phyloP scores from a whole-genome alignment of 2,888 invertebrate species.

The Shargacucullia verbasci region DNA sequence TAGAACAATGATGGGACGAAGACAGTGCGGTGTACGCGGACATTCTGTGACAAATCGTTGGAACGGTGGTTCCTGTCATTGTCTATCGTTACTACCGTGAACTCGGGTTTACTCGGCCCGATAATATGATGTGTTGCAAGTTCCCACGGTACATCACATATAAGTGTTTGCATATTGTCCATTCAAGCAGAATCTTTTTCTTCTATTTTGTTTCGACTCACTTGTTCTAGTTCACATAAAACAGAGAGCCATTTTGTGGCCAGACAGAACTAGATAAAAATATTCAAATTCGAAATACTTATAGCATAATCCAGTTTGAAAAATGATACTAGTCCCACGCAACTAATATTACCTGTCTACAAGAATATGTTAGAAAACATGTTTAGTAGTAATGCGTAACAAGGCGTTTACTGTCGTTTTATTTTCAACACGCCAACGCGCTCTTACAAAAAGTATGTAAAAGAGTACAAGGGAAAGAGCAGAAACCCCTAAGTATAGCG shows the following conservation, averaged over 20 bases:
- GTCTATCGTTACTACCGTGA: constrained; percentile 72
- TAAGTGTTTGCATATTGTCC: constrained; percentile 48
- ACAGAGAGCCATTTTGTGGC: background rate
- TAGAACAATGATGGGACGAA: constrained; percentile 63
- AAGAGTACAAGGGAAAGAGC: constrained; percentile 53
- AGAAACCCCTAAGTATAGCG: constrained; percentile 64
- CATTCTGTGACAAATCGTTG: constrained; percentile 72
- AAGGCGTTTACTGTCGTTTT: constrained; percentile 56
- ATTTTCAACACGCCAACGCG: constrained; percentile 56
- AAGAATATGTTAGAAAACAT: background rate
- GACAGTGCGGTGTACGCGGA: constrained; percentile 65
- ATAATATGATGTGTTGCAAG: constrained; percentile 57
- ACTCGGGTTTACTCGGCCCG: constrained; percentile 64
- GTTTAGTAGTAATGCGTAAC: constrained; percentile 25
- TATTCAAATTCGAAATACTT: too few relatives aligned
- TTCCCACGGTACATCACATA: constrained; percentile 68
- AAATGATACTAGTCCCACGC: too few relatives aligned
- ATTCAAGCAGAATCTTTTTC: constrained; percentile 36
- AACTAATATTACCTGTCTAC: background rate
- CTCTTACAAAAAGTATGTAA: constrained; percentile 62
- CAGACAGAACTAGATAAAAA: too few relatives aligned
- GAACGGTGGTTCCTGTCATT: constrained; percentile 82
- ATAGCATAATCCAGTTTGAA: too few relatives aligned
- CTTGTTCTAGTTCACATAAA: background rate
- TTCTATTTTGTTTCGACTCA: constrained; percentile 20